A percentile compares a stretch with the other conserved stretches of the same genome.
These are phyloP conservation scores for Fragum fragum DNA, from an alignment of 2,888 invertebrate species.

Conservation along the genomic window DNA sequence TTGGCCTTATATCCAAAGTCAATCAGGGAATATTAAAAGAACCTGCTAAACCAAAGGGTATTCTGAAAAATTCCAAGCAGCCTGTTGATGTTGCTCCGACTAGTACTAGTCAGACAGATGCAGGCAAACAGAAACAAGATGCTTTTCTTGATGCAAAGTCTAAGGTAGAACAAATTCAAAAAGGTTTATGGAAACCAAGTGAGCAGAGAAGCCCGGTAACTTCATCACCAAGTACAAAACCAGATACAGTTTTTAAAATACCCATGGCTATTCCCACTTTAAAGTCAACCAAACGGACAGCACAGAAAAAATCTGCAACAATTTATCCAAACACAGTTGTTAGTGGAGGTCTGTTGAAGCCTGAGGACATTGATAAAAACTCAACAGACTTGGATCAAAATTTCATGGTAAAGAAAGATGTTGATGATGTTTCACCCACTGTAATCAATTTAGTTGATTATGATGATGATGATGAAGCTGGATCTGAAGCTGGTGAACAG, in stretches of 20 bases:
- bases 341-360: not conserved
- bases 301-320: not conserved
- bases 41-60: conserved; percentile 15
- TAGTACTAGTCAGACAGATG: not conserved
- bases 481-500: not conserved
- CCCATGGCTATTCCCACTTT: conserved; percentile 11
- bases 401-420: not conserved
- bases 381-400: not conserved
- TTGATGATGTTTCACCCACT: not conserved
- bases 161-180: conserved; percentile 48
- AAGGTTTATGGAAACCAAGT: conserved; percentile 45
- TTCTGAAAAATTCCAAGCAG: not conserved
- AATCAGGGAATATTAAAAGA: conserved; percentile 51
- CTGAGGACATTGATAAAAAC: not conserved
- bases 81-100: not conserved
- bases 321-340: not conserved
- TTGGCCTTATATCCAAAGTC: conserved; percentile 58
- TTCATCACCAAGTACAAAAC: not conserved
- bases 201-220: not conserved
- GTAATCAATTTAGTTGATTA: conserved; percentile 24
- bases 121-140: conserved; percentile 28
- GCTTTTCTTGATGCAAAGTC: conserved; percentile 49
- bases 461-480: conserved; percentile 20
- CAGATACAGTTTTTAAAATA: conserved; percentile 32
- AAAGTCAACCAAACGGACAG: not conserved